Evolutionary conservation across 2,797 vertebrate genomes (phyloP).

Genomic region (Ctenopoma multispine): DNA sequence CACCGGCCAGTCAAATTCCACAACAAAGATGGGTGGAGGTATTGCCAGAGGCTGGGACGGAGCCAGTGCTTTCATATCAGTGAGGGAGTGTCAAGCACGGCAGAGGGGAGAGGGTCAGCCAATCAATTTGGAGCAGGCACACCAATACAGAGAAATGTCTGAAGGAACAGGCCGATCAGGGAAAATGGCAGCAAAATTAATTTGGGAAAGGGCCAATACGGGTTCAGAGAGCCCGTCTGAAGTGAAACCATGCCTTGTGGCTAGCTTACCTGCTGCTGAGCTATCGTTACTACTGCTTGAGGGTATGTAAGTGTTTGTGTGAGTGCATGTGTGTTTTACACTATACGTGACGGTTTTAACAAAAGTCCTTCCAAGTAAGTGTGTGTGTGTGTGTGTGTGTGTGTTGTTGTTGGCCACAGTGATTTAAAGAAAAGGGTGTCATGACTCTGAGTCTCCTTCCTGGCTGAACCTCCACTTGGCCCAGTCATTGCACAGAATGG

Average conservation of each 20-base stretch:
- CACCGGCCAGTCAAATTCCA: constrained; percentile 30
- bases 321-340: constrained; percentile 8
- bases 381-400: background rate
- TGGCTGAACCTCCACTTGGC: constrained; percentile 64
- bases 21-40: constrained; percentile 31
- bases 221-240: constrained; percentile 56
- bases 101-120: constrained; percentile 62
- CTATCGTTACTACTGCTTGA: constrained; percentile 41
- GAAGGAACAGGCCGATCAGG: constrained; percentile 51
- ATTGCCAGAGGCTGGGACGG: constrained; percentile 22
- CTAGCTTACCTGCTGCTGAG: constrained; percentile 39
- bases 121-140: constrained; percentile 68
- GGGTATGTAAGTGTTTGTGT: constrained; percentile 35
- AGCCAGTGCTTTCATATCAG: constrained; percentile 65
- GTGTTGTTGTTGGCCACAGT: constrained; percentile 8
- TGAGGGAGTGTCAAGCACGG: constrained; percentile 38
- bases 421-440: constrained; percentile 49
- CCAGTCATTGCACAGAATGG: constrained; percentile 52
- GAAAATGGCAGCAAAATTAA: constrained; percentile 50
- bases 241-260: constrained; percentile 56
- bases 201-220: constrained; percentile 62
- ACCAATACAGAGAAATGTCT: constrained; percentile 46
- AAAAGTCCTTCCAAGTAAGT: constrained; percentile 30
- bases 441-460: no score
- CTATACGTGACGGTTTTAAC: constrained; percentile 31